Base-by-base conservation (phyloP, 1,140 invertebrate species). In the Halictus rubicundus region DNA sequence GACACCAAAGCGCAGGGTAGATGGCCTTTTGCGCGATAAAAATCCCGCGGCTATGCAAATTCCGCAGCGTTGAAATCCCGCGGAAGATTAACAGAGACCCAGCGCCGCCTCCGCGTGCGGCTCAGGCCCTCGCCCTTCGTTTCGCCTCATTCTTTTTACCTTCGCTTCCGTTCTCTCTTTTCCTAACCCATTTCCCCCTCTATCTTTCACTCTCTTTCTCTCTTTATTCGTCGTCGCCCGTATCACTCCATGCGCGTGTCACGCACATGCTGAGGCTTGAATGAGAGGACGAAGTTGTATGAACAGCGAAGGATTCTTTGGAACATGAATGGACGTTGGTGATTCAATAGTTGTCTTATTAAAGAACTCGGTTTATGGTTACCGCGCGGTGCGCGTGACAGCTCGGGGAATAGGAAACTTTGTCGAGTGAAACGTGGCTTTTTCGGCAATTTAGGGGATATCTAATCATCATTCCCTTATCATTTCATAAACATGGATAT, bases 41-140 rank as follows among this genome's bases (percentile, higher is more conserved):
- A 89, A 88, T 87, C 79, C 69, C 59, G 65, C 83, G 73, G 80
- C 83, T 88, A 89, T 89, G 88, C 83, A 89, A 89, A 89, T 89
- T 87, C 78, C 83, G 68, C 63, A 68, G 42, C 39, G 80, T 68
- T 83, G 79, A 86, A 87, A 84, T 78, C 80, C 79, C 72, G 59
- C 52, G 78, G 68, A 79, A 87, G 83, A 89, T 89, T 87, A 89
- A 88, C 85, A 87, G 68, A 60, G 65, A 25, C 46, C 49, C 42
- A 6, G 37, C 73, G 23, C 49, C 60, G 72, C 46, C 74, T 60
- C 57, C 54, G 21, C 60, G 5, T n/a, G 7, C 19, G 16, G 54
- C n/a, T 49, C 39, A n/a, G 54, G 21, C 42, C 59, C 16, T 68
- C 68, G 54, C 54, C 63, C 39, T 82, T 80, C 73, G 77, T 78